Conservation (phyloP, 2,797 vertebrate genomes). For the Chanos chanos region DNA sequence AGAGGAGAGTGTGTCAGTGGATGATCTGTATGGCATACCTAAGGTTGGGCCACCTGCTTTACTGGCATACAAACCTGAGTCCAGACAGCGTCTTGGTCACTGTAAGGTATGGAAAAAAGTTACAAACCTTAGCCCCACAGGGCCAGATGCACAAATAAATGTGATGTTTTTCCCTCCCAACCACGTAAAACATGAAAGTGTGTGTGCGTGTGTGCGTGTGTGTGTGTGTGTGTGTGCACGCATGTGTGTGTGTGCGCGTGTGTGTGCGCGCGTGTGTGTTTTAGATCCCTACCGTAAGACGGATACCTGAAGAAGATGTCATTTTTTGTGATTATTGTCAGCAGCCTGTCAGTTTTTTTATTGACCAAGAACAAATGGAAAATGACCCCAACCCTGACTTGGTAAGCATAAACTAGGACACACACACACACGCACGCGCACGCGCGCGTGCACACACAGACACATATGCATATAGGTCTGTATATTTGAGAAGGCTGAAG, state of each 20-base stretch:
- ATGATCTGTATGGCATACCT: not conserved
- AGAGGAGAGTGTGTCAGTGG: slow-evolving; percentile 5
- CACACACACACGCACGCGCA: too few species aligned
- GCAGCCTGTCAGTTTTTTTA: slow-evolving; percentile 49
- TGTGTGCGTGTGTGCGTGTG: too few species aligned
- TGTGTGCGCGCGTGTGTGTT: too few species aligned
- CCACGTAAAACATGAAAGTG: not conserved
- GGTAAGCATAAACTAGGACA: too few species aligned
- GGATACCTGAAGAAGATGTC: slow-evolving; percentile 26
- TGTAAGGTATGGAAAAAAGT: too few species aligned
- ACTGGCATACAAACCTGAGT: slow-evolving; percentile 40
- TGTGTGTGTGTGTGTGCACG: too few species aligned
- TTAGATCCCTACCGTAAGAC: too few species aligned
- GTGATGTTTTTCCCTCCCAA: slow-evolving; percentile 16
- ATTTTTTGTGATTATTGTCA: slow-evolving; percentile 49
- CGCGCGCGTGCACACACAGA: too few species aligned
- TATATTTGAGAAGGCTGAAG: too few species aligned
- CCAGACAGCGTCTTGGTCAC: slow-evolving; percentile 41
- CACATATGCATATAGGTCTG: too few species aligned
- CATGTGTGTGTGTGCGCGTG: too few species aligned
- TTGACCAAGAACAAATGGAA: slow-evolving; percentile 24
- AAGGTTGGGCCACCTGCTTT: slow-evolving; percentile 26
- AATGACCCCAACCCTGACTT: slow-evolving; percentile 40
- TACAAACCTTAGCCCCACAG: slow-evolving; percentile 15
- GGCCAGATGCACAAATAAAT: slow-evolving; percentile 45